Evolutionary conservation across 2,888 invertebrate genomes (phyloP).

Genomic region (Leptopilina myrica): DNA sequence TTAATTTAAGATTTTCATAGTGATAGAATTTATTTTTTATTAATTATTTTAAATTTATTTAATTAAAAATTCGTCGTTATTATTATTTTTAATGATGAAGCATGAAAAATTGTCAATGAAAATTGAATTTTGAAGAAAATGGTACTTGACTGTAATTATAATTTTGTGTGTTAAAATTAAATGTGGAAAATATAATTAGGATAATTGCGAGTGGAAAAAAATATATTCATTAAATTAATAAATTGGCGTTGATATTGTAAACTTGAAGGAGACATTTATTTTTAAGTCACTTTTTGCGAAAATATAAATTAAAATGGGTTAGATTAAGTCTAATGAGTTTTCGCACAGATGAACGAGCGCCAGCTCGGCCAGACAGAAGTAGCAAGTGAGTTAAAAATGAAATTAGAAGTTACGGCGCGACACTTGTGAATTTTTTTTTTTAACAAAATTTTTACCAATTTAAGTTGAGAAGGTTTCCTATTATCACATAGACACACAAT

Average conservation of each 20-base stretch:
- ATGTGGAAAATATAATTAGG: background rate
- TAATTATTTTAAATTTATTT: too few species aligned
- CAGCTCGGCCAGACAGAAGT: constrained; percentile 3
- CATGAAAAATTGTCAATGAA: too few species aligned
- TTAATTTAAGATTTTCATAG: too few species aligned
- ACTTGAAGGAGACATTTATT: constrained; percentile 3
- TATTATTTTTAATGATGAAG: too few species aligned
- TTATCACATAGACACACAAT: background rate
- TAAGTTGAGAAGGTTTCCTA: background rate
- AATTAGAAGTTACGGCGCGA: constrained; percentile 26
- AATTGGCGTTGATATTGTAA: background rate
- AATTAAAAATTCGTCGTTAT: too few species aligned
- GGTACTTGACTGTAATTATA: too few species aligned
- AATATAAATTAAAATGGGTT: constrained; percentile 57
- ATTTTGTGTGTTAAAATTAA: too few species aligned
- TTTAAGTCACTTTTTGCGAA: background rate
- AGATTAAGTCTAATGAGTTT: constrained; percentile 63
- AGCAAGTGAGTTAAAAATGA: constrained; percentile 23
- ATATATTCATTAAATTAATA: background rate
- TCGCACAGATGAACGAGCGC: constrained; percentile 6
- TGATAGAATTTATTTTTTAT: too few species aligned
- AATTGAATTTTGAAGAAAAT: too few species aligned
- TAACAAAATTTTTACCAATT: constrained; percentile 12
- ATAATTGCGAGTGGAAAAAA: background rate
- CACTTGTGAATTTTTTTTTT: constrained; percentile 17